Base-by-base conservation (phyloP, 2,888 invertebrate genomes). In the Calameuta filiformis region DNA sequence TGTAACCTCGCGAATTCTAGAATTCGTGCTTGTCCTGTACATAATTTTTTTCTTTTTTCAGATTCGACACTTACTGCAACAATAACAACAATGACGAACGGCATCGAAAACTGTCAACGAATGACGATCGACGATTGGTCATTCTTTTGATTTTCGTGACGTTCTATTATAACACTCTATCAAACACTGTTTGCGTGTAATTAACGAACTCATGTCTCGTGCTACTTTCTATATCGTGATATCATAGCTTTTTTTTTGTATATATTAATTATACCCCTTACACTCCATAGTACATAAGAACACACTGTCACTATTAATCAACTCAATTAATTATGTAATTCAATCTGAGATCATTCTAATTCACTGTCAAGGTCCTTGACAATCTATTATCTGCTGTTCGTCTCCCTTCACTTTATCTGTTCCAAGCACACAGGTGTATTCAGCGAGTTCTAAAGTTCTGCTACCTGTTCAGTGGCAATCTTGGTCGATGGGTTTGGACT, bases 381-480 rank as follows among this genome's bases (percentile, higher is more conserved):
- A 40, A 40, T 40, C 6, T 40, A 15, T 40, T 40, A 15, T 40
- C 40, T 4, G 15, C 15, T 40, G 6, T 6, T 40, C 2, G 15
- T 40, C 15, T 12, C 3, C 12, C 3, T 37, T 40, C 40, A 15
- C 40, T 40, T 15, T 15, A 40, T 15, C 4, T 15, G 4, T 4
- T 15, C 15, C 40, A 40, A 40, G 40, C 6, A 15, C 71, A 12
- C 12, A 3, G 11, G 12, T 11, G 23, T 23, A 6, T 23, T 56
- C 23, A 1, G 23, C 23, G 9, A 56, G 9, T 9, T 23, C 23
- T 89, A 90, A 75, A 90, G 85, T 81, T 89, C 89, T 75, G 90
- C 89, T 78, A 90, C 87, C 82, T 89, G 89, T 83, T 90, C 90
- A 85, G 86, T 88, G 83, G 87, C 87, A 75, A 87, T 84, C 85